Evolutionary conservation across 2,888 invertebrate genomes (phyloP).

Genomic region (Monoplex corrugatus): DNA sequence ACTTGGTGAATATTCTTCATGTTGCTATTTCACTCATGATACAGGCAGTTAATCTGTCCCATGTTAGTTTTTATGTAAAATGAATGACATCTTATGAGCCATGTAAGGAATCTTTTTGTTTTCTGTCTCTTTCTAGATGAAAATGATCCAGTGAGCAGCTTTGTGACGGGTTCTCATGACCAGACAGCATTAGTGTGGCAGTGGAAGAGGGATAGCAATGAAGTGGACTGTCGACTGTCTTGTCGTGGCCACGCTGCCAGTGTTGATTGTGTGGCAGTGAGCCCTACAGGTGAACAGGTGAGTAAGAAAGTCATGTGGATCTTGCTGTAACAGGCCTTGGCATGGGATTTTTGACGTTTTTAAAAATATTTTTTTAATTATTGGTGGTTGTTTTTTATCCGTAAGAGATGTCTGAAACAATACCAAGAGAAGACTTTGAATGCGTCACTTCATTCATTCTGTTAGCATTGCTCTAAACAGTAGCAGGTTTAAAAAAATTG

Average conservation of each 20-base stretch:
- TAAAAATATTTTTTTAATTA: too few relatives aligned
- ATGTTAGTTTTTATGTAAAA: too few relatives aligned
- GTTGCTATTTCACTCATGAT: neutral
- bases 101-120: neutral
- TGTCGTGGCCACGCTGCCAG: conserved; percentile 96
- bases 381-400: too few relatives aligned
- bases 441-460: too few relatives aligned
- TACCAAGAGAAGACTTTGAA: too few relatives aligned
- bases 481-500: too few relatives aligned
- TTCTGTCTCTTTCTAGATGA: conserved; percentile 28
- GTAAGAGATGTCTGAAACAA: too few relatives aligned
- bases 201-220: conserved; percentile 82
- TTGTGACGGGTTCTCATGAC: conserved; percentile 91
- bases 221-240: conserved; percentile 89
- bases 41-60: too few relatives aligned
- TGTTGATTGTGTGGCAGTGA: conserved; percentile 92
- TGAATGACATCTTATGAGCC: neutral
- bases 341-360: too few relatives aligned
- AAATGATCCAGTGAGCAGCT: conserved; percentile 61
- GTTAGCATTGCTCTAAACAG: too few relatives aligned
- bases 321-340: too few relatives aligned
- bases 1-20: neutral
- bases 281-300: conserved; percentile 84
- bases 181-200: conserved; percentile 95
- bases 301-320: too few relatives aligned